phyloP scores from a whole-genome alignment of 2,113 vertebrate species.

The Emberiza fucata region DNA sequence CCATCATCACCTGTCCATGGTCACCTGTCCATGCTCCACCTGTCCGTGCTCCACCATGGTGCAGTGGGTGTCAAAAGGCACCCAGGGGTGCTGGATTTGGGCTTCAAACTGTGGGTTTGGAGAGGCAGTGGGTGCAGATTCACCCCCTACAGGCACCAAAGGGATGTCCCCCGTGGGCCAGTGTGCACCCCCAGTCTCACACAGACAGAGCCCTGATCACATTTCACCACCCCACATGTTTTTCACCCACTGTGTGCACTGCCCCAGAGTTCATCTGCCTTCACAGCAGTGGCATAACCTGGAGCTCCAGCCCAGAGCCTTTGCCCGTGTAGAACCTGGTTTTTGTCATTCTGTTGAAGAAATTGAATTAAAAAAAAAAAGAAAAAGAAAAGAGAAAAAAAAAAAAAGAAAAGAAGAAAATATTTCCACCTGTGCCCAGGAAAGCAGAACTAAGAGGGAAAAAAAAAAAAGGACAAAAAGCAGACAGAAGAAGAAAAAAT shows the following conservation, averaged over 20 bases:
- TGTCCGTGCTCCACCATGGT: rapidly evolving
- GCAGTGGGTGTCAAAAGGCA: not conserved
- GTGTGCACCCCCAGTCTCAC: not conserved
- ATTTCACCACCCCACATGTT: not conserved
- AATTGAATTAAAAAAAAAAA: not conserved
- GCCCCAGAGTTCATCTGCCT: not conserved
- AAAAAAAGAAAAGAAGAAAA: not conserved
- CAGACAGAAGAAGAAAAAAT: not conserved
- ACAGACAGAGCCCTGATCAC: not conserved
- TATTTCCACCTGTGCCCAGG: not conserved
- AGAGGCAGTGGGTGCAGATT: not conserved
- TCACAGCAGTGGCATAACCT: rapidly evolving
- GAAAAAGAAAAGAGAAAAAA: too few species aligned
- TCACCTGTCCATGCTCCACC: too few species aligned
- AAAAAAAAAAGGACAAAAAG: not conserved
- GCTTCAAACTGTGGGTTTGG: not conserved
- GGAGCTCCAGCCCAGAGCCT: not conserved
- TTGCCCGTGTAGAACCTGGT: not conserved
- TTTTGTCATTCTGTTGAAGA: not conserved
- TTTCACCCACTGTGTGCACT: rapidly evolving
- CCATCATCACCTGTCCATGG: too few species aligned
- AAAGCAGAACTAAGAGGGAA: not conserved
- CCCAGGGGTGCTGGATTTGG: not conserved
- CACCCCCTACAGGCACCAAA: not conserved
- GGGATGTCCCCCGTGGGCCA: not conserved